Evolutionary conservation across 2,888 invertebrate species (phyloP), one percentile per base, ranked within the genome.

Genomic region (Artemia sp.): DNA sequence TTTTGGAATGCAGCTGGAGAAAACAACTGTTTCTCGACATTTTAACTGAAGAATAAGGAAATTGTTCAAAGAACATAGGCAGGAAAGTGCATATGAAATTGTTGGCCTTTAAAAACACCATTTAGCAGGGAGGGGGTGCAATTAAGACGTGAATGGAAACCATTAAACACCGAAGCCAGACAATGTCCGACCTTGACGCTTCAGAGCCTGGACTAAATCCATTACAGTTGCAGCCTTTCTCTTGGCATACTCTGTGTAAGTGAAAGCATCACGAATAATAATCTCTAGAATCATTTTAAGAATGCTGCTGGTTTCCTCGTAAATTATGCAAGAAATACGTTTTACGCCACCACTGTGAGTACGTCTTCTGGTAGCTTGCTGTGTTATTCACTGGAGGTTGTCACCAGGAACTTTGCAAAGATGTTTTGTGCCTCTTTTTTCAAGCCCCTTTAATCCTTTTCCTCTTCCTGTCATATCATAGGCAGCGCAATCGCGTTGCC

Each of bases 131-230:
- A n/a, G 58, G 19, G 11, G 51, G 38, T 50, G 9, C 51, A 14
- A 38, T 7, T 12, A 14, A 53, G 12, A 69, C 12, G 19, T 19
- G 19, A 19, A 1, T 19, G 19, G 11, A n/a, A 51, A 38, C 8
- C 50, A 70, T 78, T 79, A 80, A 73, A 87, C 87, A 68, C 87
- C 87, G 75, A 88, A 90, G 71, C 90, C 89, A 78, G 90, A 90
- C 12, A 90, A 78, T 72, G 89, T 90, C 74, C 88, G 82, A 7
- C 89, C 88, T 79, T 90, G 89, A 68, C 89, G 81, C 77, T 90
- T 90, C 75, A 90, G 78, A n/a, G 89, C 89, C 76, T 90, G 91
- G 68, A 90, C 89, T 12, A 91, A 87, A 74, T 90, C 90, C 90
- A 90, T 90, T 14, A 89, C 89, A 0, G 89, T 90, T 67, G 90